These are phyloP conservation scores for Callyntrura sp. DNA, from an alignment of 2,888 invertebrate genomes.

Conservation along the genomic window DNA sequence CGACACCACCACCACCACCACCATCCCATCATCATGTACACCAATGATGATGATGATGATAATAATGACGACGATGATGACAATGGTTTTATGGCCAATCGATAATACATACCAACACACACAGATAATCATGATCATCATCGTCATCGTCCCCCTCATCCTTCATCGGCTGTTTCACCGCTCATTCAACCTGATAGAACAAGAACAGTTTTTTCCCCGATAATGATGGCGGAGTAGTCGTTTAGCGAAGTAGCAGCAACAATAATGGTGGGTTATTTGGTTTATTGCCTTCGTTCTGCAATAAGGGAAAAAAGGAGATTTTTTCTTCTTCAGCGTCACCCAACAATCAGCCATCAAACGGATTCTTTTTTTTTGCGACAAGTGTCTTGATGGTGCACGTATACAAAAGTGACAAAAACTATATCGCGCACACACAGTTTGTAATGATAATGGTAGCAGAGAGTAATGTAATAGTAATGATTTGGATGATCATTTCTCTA, in stretches of 20 bases:
- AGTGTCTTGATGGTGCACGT: neutral
- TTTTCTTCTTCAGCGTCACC: constrained; percentile 20
- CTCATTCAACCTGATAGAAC: constrained; percentile 6
- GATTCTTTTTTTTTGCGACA: constrained; percentile 41
- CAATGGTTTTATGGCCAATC: constrained; percentile 11
- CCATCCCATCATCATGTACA: neutral
- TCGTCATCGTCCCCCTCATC: neutral
- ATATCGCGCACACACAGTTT: neutral
- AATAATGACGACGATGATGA: neutral
- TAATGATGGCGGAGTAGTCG: neutral
- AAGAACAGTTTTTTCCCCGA: neutral
- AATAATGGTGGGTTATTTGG: constrained; percentile 15
- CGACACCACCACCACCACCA: constrained; percentile 13
- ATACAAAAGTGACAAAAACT: constrained; percentile 1
- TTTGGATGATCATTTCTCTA: neutral
- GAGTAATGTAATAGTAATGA: constrained; percentile 9
- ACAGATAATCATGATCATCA: neutral
- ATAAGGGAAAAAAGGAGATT: constrained; percentile 1
- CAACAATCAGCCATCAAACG: constrained; percentile 36
- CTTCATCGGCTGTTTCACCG: neutral
- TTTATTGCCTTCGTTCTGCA: neutral
- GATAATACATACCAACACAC: neutral
- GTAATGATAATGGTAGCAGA: too few relatives aligned
- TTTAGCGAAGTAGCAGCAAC: constrained; percentile 1
- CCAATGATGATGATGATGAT: neutral